Evolutionary conservation across 2,113 vertebrate species (phyloP).

Genomic region (Pluvialis apricaria): DNA sequence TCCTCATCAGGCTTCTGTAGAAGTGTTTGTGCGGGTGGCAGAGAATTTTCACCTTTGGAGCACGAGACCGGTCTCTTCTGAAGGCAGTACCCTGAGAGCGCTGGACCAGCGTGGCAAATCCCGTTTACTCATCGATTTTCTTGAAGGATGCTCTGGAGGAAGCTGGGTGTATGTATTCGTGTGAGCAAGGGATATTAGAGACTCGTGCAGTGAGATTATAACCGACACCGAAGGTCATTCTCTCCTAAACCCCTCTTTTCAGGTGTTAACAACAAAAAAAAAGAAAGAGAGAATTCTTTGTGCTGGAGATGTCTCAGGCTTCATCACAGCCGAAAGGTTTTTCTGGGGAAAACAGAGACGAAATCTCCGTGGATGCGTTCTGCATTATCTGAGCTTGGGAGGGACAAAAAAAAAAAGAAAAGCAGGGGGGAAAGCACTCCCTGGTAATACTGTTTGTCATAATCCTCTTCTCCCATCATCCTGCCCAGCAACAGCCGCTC

Average conservation of each 20-base stretch:
- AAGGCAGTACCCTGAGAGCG: neutral
- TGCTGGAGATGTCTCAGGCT: neutral
- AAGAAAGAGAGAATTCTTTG: neutral
- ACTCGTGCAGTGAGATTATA: slow-evolving; percentile 20
- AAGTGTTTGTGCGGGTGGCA: neutral
- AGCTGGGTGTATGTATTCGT: neutral
- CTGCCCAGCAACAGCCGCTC: neutral
- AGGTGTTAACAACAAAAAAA: neutral
- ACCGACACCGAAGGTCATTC: neutral
- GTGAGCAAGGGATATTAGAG: slow-evolving; percentile 6
- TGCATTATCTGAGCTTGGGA: neutral
- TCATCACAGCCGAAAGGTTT: neutral
- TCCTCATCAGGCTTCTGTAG: neutral
- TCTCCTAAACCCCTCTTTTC: neutral
- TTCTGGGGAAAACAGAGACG: neutral
- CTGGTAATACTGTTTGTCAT: neutral
- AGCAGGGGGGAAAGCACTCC: neutral
- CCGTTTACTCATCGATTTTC: slow-evolving; percentile 6
- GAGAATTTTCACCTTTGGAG: neutral
- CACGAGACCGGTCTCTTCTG: neutral
- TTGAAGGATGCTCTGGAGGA: neutral
- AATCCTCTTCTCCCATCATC: slow-evolving; percentile 8
- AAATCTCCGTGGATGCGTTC: neutral
- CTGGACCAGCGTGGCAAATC: neutral
- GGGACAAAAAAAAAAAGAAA: neutral